Evolutionary conservation across 2,888 invertebrate genomes (phyloP).

Genomic region (Ferrisia virgata): DNA sequence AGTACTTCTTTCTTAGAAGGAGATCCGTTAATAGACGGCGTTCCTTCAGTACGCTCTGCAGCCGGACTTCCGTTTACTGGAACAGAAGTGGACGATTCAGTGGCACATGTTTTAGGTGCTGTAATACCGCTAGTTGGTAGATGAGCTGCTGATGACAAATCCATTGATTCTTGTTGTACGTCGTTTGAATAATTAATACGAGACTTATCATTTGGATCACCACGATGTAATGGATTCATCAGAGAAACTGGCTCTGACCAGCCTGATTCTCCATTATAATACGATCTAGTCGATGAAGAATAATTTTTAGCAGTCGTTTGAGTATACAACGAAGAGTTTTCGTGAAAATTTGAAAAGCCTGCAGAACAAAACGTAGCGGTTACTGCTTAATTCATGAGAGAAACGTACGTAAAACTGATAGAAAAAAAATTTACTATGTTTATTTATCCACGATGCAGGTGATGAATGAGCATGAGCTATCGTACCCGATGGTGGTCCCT

Average conservation of each 20-base stretch:
- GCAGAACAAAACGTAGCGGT: neutral
- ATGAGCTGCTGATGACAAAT: slow-evolving; percentile 40
- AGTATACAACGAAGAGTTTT: neutral
- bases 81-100: neutral
- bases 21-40: slow-evolving; percentile 28
- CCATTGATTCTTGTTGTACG: slow-evolving; percentile 47
- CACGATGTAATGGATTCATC: neutral
- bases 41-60: slow-evolving; percentile 41
- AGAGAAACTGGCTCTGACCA: neutral
- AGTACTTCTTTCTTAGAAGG: slow-evolving; percentile 30
- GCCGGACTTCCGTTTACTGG: slow-evolving; percentile 36
- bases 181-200: slow-evolving; percentile 32
- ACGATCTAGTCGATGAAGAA: neutral
- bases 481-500: slow-evolving; percentile 21
- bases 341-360: slow-evolving; percentile 31
- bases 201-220: neutral
- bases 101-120: neutral
- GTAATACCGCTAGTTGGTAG: slow-evolving; percentile 27
- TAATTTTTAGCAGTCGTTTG: neutral
- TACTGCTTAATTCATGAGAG: neutral
- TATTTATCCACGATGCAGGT: slow-evolving; percentile 47
- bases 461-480: slow-evolving; percentile 47
- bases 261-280: neutral
- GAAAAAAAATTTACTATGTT: slow-evolving; percentile 45
- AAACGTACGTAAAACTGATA: neutral